These are phyloP conservation scores for Brachionus rubens DNA, from an alignment of 1,140 invertebrate genomes.

Conservation along the genomic window DNA sequence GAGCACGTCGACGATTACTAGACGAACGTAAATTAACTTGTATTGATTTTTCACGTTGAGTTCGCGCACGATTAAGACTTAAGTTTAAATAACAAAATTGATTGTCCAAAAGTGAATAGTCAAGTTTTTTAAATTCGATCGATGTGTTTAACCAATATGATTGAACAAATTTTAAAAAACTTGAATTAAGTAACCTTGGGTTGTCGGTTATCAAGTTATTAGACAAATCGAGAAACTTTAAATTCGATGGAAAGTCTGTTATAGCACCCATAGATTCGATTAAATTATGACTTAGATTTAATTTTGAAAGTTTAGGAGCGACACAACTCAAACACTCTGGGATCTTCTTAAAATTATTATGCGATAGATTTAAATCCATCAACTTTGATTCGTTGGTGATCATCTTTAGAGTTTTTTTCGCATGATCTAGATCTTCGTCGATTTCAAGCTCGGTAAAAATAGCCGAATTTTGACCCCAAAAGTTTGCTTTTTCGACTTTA, in stretches of 20 bases:
- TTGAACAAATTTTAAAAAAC: conserved; percentile 22
- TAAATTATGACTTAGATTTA: conserved; percentile 85
- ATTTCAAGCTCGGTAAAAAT: conserved; percentile 12
- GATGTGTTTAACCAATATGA: neutral
- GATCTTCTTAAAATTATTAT: conserved; percentile 81
- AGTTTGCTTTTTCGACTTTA: conserved; percentile 13
- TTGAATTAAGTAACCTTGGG: neutral
- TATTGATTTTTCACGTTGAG: neutral
- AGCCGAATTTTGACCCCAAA: conserved; percentile 30
- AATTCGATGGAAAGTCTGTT: conserved; percentile 77
- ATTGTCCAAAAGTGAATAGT: conserved; percentile 18
- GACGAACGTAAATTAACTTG: conserved; percentile 12
- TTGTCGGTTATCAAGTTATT: conserved; percentile 75
- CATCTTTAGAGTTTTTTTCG: neutral
- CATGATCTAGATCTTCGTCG: neutral
- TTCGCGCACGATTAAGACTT: neutral
- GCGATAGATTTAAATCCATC: conserved; percentile 76
- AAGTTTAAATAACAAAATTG: conserved; percentile 44
- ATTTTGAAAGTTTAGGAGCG: conserved; percentile 75
- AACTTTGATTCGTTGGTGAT: conserved; percentile 49
- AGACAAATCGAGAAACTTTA: conserved; percentile 86
- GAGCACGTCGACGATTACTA: conserved; percentile 24
- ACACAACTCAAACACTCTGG: conserved; percentile 82
- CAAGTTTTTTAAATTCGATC: conserved; percentile 19
- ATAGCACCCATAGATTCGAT: conserved; percentile 75